A percentile compares a stretch with the other conserved stretches of the same genome.
Evolutionary conservation across 1,140 invertebrate species (phyloP).

Genomic region (Amphibalanus amphitrite): DNA sequence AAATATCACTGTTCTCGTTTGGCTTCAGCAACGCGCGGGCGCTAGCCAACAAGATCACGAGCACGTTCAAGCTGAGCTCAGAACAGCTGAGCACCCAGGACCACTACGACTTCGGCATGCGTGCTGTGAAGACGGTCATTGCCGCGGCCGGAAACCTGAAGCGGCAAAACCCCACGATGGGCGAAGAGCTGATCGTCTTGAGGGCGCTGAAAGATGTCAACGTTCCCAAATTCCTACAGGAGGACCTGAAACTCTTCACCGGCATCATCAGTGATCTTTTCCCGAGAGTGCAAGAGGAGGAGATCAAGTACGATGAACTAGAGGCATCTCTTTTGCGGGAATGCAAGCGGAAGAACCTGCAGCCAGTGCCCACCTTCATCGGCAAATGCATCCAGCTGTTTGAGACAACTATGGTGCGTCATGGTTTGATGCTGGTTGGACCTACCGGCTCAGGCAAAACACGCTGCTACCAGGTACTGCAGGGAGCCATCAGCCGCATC

Average conservation of each 20-base stretch:
- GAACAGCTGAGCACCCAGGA: slow-evolving; percentile 81
- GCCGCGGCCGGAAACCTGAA: slow-evolving; percentile 72
- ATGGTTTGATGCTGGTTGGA: slow-evolving; percentile 57
- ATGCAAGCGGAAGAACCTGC: slow-evolving; percentile 40
- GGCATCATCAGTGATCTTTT: slow-evolving; percentile 85
- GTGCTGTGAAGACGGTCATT: slow-evolving; percentile 54
- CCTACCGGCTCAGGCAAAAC: slow-evolving; percentile 32
- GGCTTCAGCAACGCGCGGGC: slow-evolving; percentile 37
- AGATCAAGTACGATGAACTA: not conserved
- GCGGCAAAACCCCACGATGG: slow-evolving; percentile 56
- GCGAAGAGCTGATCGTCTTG: slow-evolving; percentile 41
- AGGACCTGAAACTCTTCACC: slow-evolving; percentile 70
- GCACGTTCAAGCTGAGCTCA: slow-evolving; percentile 78
- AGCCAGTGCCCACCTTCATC: slow-evolving; percentile 53
- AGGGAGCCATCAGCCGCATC: not conserved
- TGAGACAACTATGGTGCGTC: slow-evolving; percentile 59
- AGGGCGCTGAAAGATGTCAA: slow-evolving; percentile 79
- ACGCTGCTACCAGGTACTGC: slow-evolving; percentile 23
- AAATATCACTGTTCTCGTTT: slow-evolving; percentile 78
- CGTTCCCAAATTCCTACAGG: slow-evolving; percentile 58
- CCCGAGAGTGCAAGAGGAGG: slow-evolving; percentile 41
- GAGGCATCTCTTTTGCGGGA: not conserved
- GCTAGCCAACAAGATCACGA: slow-evolving; percentile 52
- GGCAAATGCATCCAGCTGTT: slow-evolving; percentile 84
- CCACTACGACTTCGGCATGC: slow-evolving; percentile 55